Evolutionary conservation across 37 sponge, comb jelly and placozoan species (phyloP).

Genomic region (Bolinopsis microptera): DNA sequence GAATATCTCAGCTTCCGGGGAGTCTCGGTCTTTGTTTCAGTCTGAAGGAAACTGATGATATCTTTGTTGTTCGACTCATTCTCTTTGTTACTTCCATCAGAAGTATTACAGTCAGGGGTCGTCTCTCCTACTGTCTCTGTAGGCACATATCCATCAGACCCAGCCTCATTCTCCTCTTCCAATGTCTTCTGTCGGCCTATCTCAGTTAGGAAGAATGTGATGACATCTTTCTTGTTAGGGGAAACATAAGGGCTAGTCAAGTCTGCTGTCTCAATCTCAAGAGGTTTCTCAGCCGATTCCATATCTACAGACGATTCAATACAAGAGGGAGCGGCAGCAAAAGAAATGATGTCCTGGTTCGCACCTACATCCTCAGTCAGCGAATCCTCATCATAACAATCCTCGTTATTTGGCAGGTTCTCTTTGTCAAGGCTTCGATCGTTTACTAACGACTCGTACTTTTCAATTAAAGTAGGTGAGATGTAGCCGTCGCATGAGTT

Average conservation of each 20-base stretch:
- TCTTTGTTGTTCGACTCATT: background rate
- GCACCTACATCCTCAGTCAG: background rate
- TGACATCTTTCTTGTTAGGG: constrained; percentile 54
- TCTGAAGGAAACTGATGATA: constrained; percentile 5
- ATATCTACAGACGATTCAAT: no score
- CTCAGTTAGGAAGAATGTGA: constrained; percentile 46
- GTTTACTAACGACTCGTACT: background rate
- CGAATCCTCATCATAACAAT: background rate
- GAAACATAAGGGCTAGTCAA: background rate
- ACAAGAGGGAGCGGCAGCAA: background rate
- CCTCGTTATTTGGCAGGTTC: background rate
- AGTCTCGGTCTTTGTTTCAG: no score
- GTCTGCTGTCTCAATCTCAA: background rate
- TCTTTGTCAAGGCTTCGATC: background rate
- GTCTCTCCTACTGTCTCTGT: constrained; percentile 1
- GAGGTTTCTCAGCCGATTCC: background rate
- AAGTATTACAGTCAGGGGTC: background rate
- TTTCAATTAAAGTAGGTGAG: constrained; percentile 1
- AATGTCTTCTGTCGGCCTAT: constrained; percentile 15
- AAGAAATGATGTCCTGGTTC: constrained; percentile 35
- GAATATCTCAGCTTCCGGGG: background rate
- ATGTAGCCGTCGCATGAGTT: constrained; percentile 60
- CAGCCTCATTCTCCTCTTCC: background rate
- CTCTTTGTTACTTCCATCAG: background rate
- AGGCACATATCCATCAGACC: background rate